Evolutionary conservation across 2,797 vertebrate genomes (phyloP).

Genomic region (Potorous gilbertii): DNA sequence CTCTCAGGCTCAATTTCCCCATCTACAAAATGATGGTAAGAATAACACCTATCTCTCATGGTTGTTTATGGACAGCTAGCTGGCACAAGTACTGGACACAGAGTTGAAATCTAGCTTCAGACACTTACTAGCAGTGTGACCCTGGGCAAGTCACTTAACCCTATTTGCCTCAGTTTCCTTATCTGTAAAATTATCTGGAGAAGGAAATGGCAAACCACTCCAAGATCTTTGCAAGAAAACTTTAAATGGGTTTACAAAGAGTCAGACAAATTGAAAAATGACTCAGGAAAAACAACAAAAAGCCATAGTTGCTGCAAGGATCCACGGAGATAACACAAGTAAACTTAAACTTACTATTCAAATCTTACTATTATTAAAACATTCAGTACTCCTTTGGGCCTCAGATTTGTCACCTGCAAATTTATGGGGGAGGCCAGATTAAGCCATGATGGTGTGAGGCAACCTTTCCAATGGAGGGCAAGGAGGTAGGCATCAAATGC

Average conservation of each 20-base stretch:
- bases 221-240: background rate
- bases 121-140: background rate
- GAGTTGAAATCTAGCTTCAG: background rate
- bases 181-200: background rate
- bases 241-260: background rate
- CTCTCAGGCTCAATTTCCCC: background rate
- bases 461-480: background rate
- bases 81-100: background rate
- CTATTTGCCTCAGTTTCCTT: background rate
- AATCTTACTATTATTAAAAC: background rate
- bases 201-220: background rate
- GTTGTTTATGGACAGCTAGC: background rate
- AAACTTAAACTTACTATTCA: background rate
- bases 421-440: background rate
- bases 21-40: background rate
- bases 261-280: background rate
- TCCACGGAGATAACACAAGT: background rate
- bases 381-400: background rate
- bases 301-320: background rate
- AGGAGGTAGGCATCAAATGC: background rate
- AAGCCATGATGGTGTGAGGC: background rate
- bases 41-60: background rate
- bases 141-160: background rate
- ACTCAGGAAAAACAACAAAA: background rate
- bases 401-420: background rate